Base-by-base conservation (phyloP, 2,113 vertebrate species). In the Elachura formosa region DNA sequence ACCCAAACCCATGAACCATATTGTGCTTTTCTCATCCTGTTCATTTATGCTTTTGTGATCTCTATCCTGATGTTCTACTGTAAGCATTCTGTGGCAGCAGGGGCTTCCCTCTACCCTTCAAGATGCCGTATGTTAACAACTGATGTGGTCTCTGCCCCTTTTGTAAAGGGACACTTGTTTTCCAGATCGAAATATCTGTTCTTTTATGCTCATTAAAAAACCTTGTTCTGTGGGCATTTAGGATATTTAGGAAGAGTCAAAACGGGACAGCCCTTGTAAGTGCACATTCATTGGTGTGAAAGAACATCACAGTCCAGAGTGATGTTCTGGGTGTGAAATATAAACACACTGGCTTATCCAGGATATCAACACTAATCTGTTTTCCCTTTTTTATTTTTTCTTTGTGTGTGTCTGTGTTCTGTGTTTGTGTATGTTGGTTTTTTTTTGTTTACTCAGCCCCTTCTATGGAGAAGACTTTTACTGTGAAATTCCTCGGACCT, bases 381-480 rank as follows among this genome's bases (percentile, higher is more conserved):
- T 41, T 80, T 61, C 52, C 12, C 58, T 75, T 74, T 51, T n/a
- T 34, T n/a, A 12, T 49, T 48, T 23, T 45, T 19, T 56, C 1
- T 92, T 0, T 86, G 24, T 95, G 48, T 95, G 34, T 96, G n/a
- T 79, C 6, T 95, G 51, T 95, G 33, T 87, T 79, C 6, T 95
- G 51, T 95, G 33, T 87, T 10, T 79, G 66, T 94, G 33, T 95
- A 14, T 79, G 51, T 87, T 75, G 34, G 5, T 59, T 36, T 38
- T n/a, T 46, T 82, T 71, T 84, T 95, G 55, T 97, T 84, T 91
- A 63, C 59, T 43, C 91, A 99, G 99, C 97, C 99, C 99, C 12
- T 99, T 99, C 97, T 99, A 99, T 6, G 99, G 99, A 84, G 99
- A 99, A 97, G 99, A 99, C 96, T 99, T 99, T 96, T 99, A 99